Percentiles rank a stretch among this genome's conserved stretches.
These are phyloP conservation scores for Drosophila aldrichi DNA, from an alignment of 2,888 invertebrate genomes.

Conservation along the genomic window DNA sequence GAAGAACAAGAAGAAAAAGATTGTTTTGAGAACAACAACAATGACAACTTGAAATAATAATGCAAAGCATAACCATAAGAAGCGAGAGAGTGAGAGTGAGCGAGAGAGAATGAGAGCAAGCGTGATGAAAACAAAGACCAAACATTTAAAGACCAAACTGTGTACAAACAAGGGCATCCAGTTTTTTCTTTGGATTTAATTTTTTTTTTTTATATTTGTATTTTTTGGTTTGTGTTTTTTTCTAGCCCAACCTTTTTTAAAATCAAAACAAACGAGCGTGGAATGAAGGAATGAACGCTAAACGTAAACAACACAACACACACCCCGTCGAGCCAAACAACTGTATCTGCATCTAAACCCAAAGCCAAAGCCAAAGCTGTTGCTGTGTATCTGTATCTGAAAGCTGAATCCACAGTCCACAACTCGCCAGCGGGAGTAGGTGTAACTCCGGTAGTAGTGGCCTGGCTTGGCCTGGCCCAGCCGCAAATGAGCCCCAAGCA, in stretches of 20 bases:
- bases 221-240: constrained; percentile 24
- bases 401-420: constrained; percentile 48
- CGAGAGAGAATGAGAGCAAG: constrained; percentile 16
- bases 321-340: constrained; percentile 48
- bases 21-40: constrained; percentile 51
- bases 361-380: background rate
- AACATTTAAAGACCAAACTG: constrained; percentile 67
- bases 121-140: constrained; percentile 59
- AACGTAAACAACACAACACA: constrained; percentile 72
- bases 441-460: constrained; percentile 73
- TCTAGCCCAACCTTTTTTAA: constrained; percentile 65
- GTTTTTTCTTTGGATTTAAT: constrained; percentile 51
- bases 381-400: constrained; percentile 20
- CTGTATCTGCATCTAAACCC: constrained; percentile 13
- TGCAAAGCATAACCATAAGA: constrained; percentile 32
- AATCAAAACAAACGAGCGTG: constrained; percentile 78
- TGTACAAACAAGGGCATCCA: constrained; percentile 75
- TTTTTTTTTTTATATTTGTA: constrained; percentile 2
- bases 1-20: constrained; percentile 31
- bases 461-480: constrained; percentile 30
- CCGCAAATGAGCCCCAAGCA: constrained; percentile 30
- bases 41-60: constrained; percentile 59
- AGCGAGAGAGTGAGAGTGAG: constrained; percentile 18
- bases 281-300: constrained; percentile 72
- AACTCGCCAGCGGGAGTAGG: constrained; percentile 64